A percentile compares a stretch with the other conserved stretches of the same genome.
Conservation (phyloP, 2,113 vertebrate genomes). For the Mungos mungo region DNA sequence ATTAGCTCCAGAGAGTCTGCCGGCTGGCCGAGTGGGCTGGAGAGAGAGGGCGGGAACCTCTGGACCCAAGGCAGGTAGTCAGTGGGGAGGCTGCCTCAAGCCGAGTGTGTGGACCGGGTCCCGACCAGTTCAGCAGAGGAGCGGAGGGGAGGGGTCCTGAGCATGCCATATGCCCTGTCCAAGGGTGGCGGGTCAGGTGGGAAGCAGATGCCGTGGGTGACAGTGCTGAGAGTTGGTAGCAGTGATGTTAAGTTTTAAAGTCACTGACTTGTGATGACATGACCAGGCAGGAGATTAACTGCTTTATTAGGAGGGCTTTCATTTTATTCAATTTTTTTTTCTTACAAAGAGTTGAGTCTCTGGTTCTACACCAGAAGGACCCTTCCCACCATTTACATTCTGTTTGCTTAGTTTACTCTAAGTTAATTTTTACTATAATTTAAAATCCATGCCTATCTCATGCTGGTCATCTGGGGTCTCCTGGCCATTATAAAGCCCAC, state of each 20-base stretch:
- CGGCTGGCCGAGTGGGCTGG: neutral
- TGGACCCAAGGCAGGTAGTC: neutral
- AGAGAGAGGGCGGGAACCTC: neutral
- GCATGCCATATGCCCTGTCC: neutral
- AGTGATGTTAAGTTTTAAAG: neutral
- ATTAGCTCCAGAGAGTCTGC: neutral
- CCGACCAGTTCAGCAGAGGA: neutral
- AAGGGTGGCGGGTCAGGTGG: neutral
- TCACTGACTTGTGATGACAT: neutral
- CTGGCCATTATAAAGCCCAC: neutral
- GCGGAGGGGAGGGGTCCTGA: neutral
- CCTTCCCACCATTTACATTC: neutral
- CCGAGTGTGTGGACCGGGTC: neutral
- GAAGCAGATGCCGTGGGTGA: neutral
- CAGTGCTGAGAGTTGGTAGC: neutral
- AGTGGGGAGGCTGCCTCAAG: neutral
- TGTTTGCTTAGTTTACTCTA: neutral
- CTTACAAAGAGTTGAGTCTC: neutral
- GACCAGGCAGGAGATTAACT: neutral
- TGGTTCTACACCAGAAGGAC: neutral
- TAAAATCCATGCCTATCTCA: neutral
- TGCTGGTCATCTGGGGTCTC: neutral
- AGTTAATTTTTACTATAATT: slow-evolving; percentile 10
- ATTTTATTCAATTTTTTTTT: neutral
- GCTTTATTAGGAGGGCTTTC: neutral